These are phyloP conservation scores for Zygaena filipendulae DNA, from an alignment of 2,888 invertebrate genomes.

Conservation along the genomic window DNA sequence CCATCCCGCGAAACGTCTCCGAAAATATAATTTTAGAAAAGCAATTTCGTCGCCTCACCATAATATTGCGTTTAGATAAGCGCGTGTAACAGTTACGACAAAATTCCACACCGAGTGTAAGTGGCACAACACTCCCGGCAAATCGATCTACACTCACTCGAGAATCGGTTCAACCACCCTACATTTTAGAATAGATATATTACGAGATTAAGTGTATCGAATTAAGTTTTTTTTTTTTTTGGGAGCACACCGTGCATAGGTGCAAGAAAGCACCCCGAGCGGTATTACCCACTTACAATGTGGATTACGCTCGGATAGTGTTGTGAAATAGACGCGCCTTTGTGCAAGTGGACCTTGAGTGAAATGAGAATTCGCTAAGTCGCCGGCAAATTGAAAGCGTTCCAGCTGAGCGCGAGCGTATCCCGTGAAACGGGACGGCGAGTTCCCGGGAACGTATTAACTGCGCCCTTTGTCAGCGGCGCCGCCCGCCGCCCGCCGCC, in stretches of 20 bases:
- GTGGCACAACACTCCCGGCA: too few relatives aligned
- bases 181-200: background rate
- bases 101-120: too few relatives aligned
- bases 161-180: background rate
- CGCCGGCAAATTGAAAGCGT: conserved; percentile 43
- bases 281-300: conserved; percentile 27
- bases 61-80: too few relatives aligned
- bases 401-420: conserved; percentile 31
- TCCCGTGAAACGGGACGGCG: conserved; percentile 20
- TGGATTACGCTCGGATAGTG: conserved; percentile 24
- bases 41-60: too few relatives aligned
- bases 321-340: conserved; percentile 35
- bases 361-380: conserved; percentile 32
- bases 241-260: background rate
- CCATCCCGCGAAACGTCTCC: too few relatives aligned
- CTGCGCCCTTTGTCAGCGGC: conserved; percentile 32
- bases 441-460: conserved; percentile 28
- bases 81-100: too few relatives aligned
- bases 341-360: conserved; percentile 36
- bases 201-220: too few relatives aligned
- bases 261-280: conserved; percentile 2
- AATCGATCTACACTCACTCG: background rate
- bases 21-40: too few relatives aligned
- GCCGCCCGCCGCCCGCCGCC: conserved; percentile 25
- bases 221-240: background rate